Percentiles rank a stretch among this genome's conserved stretches.
These are phyloP conservation scores for Cygnus atratus DNA, from an alignment of 2,113 vertebrate species.

Conservation along the genomic window DNA sequence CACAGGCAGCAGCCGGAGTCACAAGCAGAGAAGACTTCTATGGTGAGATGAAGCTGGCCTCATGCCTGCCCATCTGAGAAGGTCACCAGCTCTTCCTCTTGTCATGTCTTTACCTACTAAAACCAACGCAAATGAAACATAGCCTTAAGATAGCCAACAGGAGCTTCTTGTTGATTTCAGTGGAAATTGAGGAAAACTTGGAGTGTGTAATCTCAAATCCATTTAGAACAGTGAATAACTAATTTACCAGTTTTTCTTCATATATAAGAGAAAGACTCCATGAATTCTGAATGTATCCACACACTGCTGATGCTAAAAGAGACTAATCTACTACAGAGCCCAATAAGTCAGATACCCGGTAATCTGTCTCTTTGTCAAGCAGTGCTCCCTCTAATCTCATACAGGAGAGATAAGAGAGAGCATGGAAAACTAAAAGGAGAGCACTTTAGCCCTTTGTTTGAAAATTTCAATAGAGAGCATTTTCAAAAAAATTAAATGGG, in stretches of 20 bases:
- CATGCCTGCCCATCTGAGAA: accelerated
- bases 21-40: background rate
- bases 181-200: background rate
- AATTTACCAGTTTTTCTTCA: background rate
- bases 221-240: background rate
- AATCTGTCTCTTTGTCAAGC: constrained; percentile 17
- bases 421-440: constrained; percentile 12
- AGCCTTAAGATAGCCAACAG: background rate
- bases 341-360: constrained; percentile 2
- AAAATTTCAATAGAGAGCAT: constrained; percentile 8
- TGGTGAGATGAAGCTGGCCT: accelerated
- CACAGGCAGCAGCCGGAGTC: background rate
- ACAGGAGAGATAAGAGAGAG: background rate
- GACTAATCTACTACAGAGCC: background rate
- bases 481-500: background rate
- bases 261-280: accelerated
- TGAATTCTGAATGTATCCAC: background rate
- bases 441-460: constrained; percentile 33
- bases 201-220: background rate
- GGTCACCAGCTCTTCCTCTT: background rate
- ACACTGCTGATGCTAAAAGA: background rate
- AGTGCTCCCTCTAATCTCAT: background rate
- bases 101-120: background rate
- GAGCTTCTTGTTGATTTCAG: background rate
- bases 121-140: background rate